These are phyloP conservation scores for Thamnophis elegans DNA, from an alignment of 2,797 vertebrate genomes.

Conservation along the genomic window DNA sequence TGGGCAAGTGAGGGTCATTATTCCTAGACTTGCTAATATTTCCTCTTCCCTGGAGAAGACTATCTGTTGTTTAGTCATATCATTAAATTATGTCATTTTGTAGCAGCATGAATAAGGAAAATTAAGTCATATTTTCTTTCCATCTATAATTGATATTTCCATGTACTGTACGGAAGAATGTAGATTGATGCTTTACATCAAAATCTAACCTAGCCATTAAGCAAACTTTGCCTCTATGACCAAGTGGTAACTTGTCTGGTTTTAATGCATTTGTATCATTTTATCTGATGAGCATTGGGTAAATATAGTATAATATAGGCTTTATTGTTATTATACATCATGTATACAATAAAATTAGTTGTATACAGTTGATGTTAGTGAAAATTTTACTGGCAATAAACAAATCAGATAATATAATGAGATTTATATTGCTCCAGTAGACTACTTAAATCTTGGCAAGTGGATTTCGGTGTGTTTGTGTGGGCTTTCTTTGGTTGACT, in stretches of 20 bases:
- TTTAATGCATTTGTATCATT: constrained; percentile 45
- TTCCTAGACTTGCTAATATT: neutral
- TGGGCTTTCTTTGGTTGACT: constrained; percentile 42
- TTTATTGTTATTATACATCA: no score
- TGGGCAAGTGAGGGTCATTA: neutral
- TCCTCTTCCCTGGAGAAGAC: neutral
- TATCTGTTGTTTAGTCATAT: neutral
- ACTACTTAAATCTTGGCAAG: constrained; percentile 40
- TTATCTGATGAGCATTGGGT: constrained; percentile 40
- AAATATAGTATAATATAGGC: constrained; percentile 1
- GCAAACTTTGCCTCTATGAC: constrained; percentile 28
- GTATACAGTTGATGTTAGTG: constrained; percentile 35
- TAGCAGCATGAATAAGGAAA: constrained; percentile 10
- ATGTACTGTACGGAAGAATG: constrained; percentile 9
- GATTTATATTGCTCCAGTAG: constrained; percentile 58
- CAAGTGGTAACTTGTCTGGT: constrained; percentile 48
- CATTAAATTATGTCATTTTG: constrained; percentile 27
- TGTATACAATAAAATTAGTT: no score
- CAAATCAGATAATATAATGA: constrained; percentile 46
- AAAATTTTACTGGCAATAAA: constrained; percentile 42
- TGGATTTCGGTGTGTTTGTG: neutral
- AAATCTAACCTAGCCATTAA: constrained; percentile 21
- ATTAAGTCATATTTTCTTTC: neutral
- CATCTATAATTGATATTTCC: constrained; percentile 33
- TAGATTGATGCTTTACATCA: neutral